Evolutionary conservation across 2,113 vertebrate species (phyloP).

Genomic region (Sapayoa aenigma): DNA sequence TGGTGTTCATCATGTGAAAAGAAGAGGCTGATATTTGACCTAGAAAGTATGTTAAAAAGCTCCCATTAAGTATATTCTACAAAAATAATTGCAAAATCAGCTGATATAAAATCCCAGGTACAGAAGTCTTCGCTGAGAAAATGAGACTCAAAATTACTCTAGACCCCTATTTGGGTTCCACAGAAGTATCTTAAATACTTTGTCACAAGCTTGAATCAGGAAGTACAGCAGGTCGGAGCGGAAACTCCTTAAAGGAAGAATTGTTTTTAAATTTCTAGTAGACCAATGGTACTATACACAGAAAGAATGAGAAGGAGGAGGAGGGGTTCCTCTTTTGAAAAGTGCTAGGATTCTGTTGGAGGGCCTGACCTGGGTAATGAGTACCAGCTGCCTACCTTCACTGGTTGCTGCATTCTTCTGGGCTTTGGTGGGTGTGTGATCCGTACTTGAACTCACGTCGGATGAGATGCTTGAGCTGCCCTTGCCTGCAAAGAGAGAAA

Average conservation of each 20-base stretch:
- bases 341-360: constrained; percentile 35
- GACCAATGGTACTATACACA: background rate
- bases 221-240: background rate
- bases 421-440: constrained; percentile 95
- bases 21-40: background rate
- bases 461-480: constrained; percentile 99
- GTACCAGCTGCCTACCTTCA: constrained; percentile 93
- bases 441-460: constrained; percentile 98
- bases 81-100: background rate
- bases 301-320: background rate
- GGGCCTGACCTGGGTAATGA: constrained; percentile 68
- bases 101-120: background rate
- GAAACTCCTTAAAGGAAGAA: background rate
- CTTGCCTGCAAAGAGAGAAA: constrained; percentile 84
- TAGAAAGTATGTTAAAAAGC: background rate
- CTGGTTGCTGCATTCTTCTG: constrained; percentile 96
- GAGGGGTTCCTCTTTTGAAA: background rate
- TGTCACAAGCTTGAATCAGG: background rate
- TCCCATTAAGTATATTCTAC: constrained; percentile 1
- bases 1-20: background rate
- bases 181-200: background rate
- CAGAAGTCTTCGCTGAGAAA: background rate
- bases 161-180: background rate
- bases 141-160: background rate
- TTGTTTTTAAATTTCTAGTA: constrained; percentile 69